phyloP scores from a whole-genome alignment of 1,140 invertebrate species.

The Rhagoletis pomonella region DNA sequence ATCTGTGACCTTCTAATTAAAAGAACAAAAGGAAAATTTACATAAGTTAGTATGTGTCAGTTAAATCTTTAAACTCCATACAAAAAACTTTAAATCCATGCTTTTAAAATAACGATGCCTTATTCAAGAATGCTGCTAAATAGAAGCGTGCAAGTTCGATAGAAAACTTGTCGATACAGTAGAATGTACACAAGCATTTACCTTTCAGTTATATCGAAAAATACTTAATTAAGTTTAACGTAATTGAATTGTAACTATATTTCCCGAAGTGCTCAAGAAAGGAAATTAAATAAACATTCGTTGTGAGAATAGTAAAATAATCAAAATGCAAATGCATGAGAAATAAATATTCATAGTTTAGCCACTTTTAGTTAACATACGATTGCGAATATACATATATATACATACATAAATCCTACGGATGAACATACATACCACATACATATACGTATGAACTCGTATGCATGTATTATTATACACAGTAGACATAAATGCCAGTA shows the following conservation, averaged over 20 bases:
- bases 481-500: too few species aligned
- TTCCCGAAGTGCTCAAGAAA: background rate
- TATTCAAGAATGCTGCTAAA: too few species aligned
- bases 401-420: background rate
- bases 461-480: background rate
- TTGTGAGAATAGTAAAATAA: background rate
- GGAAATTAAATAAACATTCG: conserved; percentile 31
- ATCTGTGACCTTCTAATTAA: too few species aligned
- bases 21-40: too few species aligned
- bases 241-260: background rate
- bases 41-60: too few species aligned
- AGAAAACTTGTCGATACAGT: too few species aligned
- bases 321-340: conserved; percentile 18
- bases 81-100: too few species aligned
- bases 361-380: background rate
- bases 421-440: background rate
- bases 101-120: too few species aligned
- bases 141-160: too few species aligned
- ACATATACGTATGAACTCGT: background rate
- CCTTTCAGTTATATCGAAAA: too few species aligned
- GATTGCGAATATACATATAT: background rate
- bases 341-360: conserved; percentile 12
- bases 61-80: too few species aligned
- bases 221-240: background rate
- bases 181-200: too few species aligned